phyloP scores from a whole-genome alignment of 2,888 invertebrate genomes.

The Cyaniris semiargus region DNA sequence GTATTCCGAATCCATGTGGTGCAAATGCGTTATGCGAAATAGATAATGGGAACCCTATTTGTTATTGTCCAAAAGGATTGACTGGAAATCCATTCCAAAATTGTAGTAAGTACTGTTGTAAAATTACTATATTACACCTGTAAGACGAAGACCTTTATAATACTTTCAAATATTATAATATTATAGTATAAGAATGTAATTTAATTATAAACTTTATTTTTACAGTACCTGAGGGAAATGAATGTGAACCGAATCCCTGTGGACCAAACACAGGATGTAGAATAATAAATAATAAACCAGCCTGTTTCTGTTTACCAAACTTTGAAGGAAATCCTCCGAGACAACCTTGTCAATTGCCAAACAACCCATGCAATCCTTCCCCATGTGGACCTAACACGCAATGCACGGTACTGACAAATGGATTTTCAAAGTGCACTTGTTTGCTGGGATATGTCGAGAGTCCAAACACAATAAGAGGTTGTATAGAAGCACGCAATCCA shows the following conservation, averaged over 20 bases:
- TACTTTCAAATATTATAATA: too few relatives aligned
- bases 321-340: slow-evolving; percentile 92
- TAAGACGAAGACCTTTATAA: too few relatives aligned
- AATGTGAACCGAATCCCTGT: slow-evolving; percentile 90
- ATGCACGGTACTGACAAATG: slow-evolving; percentile 87
- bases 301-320: slow-evolving; percentile 93
- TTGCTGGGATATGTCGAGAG: slow-evolving; percentile 90
- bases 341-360: slow-evolving; percentile 85
- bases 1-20: slow-evolving; percentile 93
- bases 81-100: slow-evolving; percentile 95
- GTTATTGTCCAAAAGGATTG: slow-evolving; percentile 92
- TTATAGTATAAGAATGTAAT: neutral
- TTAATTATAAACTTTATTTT: slow-evolving; percentile 43
- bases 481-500: slow-evolving; percentile 88
- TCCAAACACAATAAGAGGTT: slow-evolving; percentile 93
- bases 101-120: slow-evolving; percentile 88
- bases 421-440: slow-evolving; percentile 93
- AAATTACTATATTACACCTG: neutral
- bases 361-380: slow-evolving; percentile 90
- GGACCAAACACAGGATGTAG: slow-evolving; percentile 92
- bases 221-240: slow-evolving; percentile 92
- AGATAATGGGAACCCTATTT: slow-evolving; percentile 92
- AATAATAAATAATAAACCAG: slow-evolving; percentile 85
- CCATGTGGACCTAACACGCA: slow-evolving; percentile 95
- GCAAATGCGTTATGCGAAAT: slow-evolving; percentile 90